Evolutionary conservation across 2,888 invertebrate species (phyloP).

Genomic region (Altica lythri): DNA sequence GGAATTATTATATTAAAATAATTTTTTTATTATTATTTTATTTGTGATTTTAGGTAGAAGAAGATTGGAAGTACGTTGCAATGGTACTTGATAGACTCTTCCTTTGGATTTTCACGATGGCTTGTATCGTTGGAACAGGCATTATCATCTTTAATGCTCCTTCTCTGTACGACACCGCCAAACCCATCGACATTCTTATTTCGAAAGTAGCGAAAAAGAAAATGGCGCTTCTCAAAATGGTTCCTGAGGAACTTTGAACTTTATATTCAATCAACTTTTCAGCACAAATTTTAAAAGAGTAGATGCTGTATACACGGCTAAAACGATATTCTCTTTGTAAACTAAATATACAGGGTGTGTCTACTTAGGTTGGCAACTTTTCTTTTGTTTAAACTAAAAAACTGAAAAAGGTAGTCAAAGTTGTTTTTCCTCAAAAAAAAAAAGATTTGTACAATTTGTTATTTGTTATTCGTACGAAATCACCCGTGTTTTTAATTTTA

Average conservation of each 20-base stretch:
- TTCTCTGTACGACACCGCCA: slow-evolving; percentile 86
- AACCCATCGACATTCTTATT: slow-evolving; percentile 87
- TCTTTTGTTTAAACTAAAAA: no score
- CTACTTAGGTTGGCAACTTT: no score
- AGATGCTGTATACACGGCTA: neutral
- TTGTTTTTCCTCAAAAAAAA: no score
- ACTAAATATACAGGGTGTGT: slow-evolving; percentile 1
- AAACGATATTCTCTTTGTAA: neutral
- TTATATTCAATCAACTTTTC: slow-evolving; percentile 2
- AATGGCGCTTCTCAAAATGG: slow-evolving; percentile 86
- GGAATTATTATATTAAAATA: no score
- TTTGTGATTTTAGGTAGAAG: slow-evolving; percentile 73
- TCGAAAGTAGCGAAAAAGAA: slow-evolving; percentile 92
- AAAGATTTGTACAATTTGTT: no score
- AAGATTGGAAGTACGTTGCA: slow-evolving; percentile 97
- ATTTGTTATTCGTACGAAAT: no score
- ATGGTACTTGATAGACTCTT: slow-evolving; percentile 97
- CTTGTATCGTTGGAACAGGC: slow-evolving; percentile 88
- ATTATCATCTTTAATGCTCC: slow-evolving; percentile 89
- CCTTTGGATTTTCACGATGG: slow-evolving; percentile 92
- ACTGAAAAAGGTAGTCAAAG: no score
- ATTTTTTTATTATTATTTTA: neutral
- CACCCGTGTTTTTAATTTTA: no score
- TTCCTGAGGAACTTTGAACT: slow-evolving; percentile 63
- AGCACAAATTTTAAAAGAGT: neutral